phyloP scores from a whole-genome alignment of 1,140 invertebrate genomes.

The Rhagoletis pomonella region DNA sequence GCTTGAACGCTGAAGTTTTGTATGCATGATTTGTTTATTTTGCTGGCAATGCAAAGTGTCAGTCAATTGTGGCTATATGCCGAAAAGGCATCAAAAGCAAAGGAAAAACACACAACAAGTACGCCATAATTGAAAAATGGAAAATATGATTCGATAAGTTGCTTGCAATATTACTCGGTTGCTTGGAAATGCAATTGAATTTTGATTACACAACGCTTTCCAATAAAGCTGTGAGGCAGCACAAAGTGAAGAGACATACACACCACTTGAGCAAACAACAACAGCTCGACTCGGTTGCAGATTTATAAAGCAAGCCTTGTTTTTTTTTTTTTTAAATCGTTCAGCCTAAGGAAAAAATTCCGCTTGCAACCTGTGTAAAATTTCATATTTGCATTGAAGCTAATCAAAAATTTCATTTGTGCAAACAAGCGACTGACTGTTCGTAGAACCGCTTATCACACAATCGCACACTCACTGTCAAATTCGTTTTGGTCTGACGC shows the following conservation, averaged over 20 bases:
- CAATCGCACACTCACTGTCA: neutral
- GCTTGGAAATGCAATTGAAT: constrained; percentile 12
- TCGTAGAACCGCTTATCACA: neutral
- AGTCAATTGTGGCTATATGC: neutral
- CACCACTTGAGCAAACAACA: neutral
- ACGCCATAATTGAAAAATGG: constrained; percentile 12
- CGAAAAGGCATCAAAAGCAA: neutral
- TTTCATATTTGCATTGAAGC: constrained; percentile 38
- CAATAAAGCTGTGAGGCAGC: neutral
- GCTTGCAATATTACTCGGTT: neutral
- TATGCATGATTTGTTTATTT: neutral
- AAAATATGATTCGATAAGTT: constrained; percentile 24
- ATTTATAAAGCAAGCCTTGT: too few species aligned
- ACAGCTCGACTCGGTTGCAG: too few species aligned
- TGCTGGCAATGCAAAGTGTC: neutral
- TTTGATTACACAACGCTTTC: constrained; percentile 3
- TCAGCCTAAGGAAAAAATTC: neutral
- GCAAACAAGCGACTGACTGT: neutral
- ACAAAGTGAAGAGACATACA: neutral
- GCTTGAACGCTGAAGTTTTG: neutral
- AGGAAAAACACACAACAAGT: neutral
- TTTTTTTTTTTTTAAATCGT: too few species aligned
- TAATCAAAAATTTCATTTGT: constrained; percentile 44
- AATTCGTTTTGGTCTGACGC: neutral
- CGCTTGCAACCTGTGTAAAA: neutral